Conservation (phyloP, 2,113 vertebrate genomes). For the Merops nubicus region DNA sequence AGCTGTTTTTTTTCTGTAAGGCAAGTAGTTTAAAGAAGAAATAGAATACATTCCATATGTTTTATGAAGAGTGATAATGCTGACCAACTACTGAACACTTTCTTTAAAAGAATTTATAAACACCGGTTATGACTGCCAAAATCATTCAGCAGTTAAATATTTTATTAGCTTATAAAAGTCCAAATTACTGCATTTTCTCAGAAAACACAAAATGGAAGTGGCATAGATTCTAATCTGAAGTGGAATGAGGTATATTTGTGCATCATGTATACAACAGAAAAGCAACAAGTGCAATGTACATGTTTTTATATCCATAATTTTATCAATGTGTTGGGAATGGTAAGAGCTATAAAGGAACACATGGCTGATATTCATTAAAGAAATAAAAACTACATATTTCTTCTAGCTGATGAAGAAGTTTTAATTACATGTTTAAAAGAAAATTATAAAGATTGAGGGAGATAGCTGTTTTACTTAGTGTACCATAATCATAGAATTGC, state of each 20-base stretch:
- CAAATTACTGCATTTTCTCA: background rate
- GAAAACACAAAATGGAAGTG: background rate
- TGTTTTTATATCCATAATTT: background rate
- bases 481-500: too few relatives aligned
- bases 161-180: background rate
- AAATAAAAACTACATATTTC: background rate
- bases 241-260: background rate
- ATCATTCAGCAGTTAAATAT: background rate
- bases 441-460: background rate
- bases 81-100: rapidly evolving
- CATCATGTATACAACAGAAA: background rate
- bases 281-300: background rate
- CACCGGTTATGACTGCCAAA: background rate
- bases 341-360: background rate
- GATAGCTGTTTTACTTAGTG: rapidly evolving
- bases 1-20: background rate
- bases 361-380: rapidly evolving
- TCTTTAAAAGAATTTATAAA: background rate
- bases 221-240: background rate
- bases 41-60: background rate
- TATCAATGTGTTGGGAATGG: background rate
- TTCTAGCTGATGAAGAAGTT: background rate
- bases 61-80: background rate
- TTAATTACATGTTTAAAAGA: background rate
- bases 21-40: background rate